Evolutionary conservation across 2,113 vertebrate genomes (phyloP), one percentile per base, ranked within the genome.

Genomic region (Ceyx margarethae): DNA sequence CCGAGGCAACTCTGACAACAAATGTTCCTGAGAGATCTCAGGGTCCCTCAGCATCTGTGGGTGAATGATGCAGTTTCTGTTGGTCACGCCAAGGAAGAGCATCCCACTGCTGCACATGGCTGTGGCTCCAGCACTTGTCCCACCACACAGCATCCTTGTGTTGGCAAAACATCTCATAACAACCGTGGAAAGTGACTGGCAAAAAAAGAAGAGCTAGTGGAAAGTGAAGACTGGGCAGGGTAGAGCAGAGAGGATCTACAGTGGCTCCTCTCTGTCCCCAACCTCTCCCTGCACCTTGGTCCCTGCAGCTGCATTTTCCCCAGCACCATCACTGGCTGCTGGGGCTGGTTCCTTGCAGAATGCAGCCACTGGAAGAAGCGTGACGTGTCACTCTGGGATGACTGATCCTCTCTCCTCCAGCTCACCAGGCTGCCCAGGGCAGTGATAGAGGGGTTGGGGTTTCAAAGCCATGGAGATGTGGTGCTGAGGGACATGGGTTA

Each of bases 121-220:
- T 60, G 53, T 22, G 16, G 83, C 37, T 79, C 40, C 67, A 79
- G 35, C 17, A 13, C 26, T 48, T 21, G 18, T 57, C 50, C 45
- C 60, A 65, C n/a, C 5, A 3, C 83, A 71, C 31, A 68, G 20
- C 50, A 71, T 15, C 80, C 64, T 13, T 10, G 31, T 74, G 46
- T 4, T 43, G 73, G 73, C 73, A 82, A 65, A 89, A 80, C 43
- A 51, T 73, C 37, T 29, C 9, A 0, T 20, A 48, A 40, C 20
- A 67, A 17, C 10, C 0, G 0, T 1, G 2, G 42, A n/a, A 40
- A 81, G 61, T 0, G 2, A 15, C n/a, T 72, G 57, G 15, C 50
- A 45, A 65, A 33, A 19, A 71, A n/a, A 58, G 56, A 37, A 33
- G 60, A 94, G 81, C 33, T 89, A 13, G 8, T 40, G 67, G 45